Evolutionary conservation across 2,113 vertebrate genomes (phyloP).

Genomic region (Percina caprodes): DNA sequence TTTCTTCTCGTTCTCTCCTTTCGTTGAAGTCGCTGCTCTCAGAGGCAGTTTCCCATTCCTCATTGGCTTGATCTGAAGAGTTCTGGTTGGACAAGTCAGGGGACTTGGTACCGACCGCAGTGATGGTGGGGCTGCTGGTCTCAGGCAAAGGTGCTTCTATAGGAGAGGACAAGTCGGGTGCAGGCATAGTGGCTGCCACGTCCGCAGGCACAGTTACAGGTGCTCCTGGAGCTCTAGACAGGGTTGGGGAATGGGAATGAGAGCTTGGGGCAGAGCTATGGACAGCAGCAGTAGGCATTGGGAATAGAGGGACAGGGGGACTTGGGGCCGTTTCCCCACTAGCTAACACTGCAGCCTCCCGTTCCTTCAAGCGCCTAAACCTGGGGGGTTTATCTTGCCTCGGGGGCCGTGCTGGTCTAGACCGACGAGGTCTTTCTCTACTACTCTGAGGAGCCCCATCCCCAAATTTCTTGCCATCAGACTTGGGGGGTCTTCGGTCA

Average conservation of each 20-base stretch:
- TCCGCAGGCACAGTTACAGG: constrained; percentile 71
- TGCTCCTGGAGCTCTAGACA: constrained; percentile 84
- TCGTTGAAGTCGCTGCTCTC: constrained; percentile 99
- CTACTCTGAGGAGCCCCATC: constrained; percentile 88
- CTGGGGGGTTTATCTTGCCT: constrained; percentile 97
- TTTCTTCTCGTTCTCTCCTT: constrained; percentile 94
- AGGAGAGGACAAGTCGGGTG: constrained; percentile 57
- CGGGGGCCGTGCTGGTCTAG: constrained; percentile 93
- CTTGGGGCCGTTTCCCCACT: constrained; percentile 64
- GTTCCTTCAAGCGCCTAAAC: constrained; percentile 94
- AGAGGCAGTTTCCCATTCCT: constrained; percentile 98
- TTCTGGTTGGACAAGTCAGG: constrained; percentile 99
- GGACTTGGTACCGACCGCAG: constrained; percentile 91
- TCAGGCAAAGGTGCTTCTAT: constrained; percentile 66
- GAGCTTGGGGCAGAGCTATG: constrained; percentile 53
- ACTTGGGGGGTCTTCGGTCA: constrained; percentile 89
- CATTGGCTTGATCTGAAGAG: constrained; percentile 98
- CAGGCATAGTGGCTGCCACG: constrained; percentile 38
- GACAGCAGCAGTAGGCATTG: constrained; percentile 62
- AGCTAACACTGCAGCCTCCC: constrained; percentile 87
- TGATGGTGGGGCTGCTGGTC: constrained; percentile 65
- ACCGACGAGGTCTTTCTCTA: constrained; percentile 92
- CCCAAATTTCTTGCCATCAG: constrained; percentile 89
- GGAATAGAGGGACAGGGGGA: constrained; percentile 53
- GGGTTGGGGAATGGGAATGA: constrained; percentile 64